Evolutionary conservation across 1,140 invertebrate species (phyloP), one percentile per base, ranked within the genome.

Genomic region (Hestina assimilis): DNA sequence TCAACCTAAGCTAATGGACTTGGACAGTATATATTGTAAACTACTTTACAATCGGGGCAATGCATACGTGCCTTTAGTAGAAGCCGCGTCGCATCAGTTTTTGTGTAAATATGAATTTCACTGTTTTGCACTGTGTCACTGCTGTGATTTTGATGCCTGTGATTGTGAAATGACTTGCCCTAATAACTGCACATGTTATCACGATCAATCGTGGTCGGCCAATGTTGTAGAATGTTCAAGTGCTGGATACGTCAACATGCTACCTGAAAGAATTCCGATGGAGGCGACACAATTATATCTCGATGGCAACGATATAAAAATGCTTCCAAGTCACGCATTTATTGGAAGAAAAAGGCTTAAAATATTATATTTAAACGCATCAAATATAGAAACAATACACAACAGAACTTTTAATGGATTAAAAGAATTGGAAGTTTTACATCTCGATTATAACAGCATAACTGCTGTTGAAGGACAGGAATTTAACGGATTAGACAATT

Each of bases 101-200:
- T 91, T 98, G 23, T 98, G 96, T 88, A 95, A 95, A 76, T 98
- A 98, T 75, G 93, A 96, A 26, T 93, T 93, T 35, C 96, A 97
- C 67, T 98, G 96, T 83, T 96, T 96, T 74, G 93, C 96, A 0
- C 80, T 96, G 33, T 98, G 96, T 78, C 95, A 97, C 64, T 98
- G 96, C 84, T 98, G 96, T 81, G 96, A 98, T 75, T 98, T 96
- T 72, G 96, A 97, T 80, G 96, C 96, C 15, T 98, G 96, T 82
- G 94, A 98, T 78, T 98, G 96, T 89, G 95, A 97, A 90, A 97
- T 98, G 96, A 97, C 94, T 14, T 98, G 96, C 73, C 96, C 96
- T 14, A 92, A 92, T 40, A 95, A 96, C 72, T 98, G 96, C 81
- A 95, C 94, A 21, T 98, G 96, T 85, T 97, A 96, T 87, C 95